Evolutionary conservation across 1,140 invertebrate genomes (phyloP), one percentile per base, ranked within the genome.

Genomic region (Pygmarrhopalites habei): DNA sequence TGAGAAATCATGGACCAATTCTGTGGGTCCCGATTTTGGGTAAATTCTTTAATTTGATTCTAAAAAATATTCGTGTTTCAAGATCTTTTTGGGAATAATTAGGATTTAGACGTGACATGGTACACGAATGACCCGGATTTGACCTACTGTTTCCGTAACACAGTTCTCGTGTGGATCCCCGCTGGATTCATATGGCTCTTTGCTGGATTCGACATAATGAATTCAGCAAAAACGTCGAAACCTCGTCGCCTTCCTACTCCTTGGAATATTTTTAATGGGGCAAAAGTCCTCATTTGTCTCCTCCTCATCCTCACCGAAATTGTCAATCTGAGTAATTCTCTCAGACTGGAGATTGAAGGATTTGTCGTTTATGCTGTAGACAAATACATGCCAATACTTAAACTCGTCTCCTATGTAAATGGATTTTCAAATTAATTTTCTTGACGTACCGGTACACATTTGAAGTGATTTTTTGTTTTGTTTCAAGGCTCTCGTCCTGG

Each of bases 101-200:
- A 78, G 77, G 72, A 78, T 66, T 19, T 23, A 21, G 62, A 72
- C 15, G 35, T 69, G 35, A 71, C 72, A 23, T 79, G 78, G 75
- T 70, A 78, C 43, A 75, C 76, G 1, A 60, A 60, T n/a, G 72
- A 71, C 49, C 79, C 80, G 10, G 73, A 79, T 62, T 75, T 82
- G 28, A 76, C 77, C 7, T 47, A 69, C 58, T 81, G 80, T 67
- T 78, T 80, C 70, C 74, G 79, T 59, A 70, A 76, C 65, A 80
- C 80, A 0, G 74, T 80, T 2, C 65, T 82, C 19, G 78, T 91
- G 52, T 95, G 91, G 90, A 75, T 83, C 47, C 93, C 95, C 3
- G 93, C 90, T 76, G 74, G 81, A 26, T 93, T 92, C 75, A 77
- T 95, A 2, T 92, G 88, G 86, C 59, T 85, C 0, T 86, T 89